Evolutionary conservation across 2,113 vertebrate species (phyloP).

Genomic region (Australoheros scitulus): DNA sequence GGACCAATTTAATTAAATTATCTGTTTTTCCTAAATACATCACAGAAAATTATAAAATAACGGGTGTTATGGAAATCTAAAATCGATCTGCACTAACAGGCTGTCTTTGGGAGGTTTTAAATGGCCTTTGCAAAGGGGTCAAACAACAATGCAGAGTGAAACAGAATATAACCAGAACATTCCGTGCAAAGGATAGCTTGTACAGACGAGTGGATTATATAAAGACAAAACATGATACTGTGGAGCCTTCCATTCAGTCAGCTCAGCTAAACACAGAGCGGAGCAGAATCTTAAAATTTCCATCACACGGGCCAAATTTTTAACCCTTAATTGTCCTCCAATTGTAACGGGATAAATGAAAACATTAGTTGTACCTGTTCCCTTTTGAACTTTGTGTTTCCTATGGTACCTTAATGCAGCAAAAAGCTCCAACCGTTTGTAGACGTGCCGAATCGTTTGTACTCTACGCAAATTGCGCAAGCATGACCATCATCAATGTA

Average conservation of each 20-base stretch:
- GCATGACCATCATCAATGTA: fast-evolving
- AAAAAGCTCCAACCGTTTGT: not conserved
- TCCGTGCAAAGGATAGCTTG: no score
- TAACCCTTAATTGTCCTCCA: not conserved
- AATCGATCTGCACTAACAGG: no score
- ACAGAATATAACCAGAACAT: no score
- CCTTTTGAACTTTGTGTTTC: not conserved
- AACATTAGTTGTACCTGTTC: not conserved
- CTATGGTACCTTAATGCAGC: not conserved
- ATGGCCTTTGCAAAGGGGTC: no score
- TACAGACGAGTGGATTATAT: no score
- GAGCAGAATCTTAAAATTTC: no score
- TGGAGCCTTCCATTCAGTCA: no score
- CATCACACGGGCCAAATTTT: not conserved
- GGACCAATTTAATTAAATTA: not conserved
- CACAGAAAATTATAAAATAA: not conserved
- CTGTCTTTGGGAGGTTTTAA: no score
- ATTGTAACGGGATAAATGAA: fast-evolving
- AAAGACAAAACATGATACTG: no score
- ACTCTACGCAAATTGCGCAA: conserved; percentile 35
- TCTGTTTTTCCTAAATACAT: not conserved
- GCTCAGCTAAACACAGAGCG: no score
- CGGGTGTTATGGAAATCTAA: no score
- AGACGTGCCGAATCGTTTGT: conserved; percentile 23
- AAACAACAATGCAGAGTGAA: no score